Conservation (phyloP, 1,140 invertebrate species). For the Orchesella cincta region DNA sequence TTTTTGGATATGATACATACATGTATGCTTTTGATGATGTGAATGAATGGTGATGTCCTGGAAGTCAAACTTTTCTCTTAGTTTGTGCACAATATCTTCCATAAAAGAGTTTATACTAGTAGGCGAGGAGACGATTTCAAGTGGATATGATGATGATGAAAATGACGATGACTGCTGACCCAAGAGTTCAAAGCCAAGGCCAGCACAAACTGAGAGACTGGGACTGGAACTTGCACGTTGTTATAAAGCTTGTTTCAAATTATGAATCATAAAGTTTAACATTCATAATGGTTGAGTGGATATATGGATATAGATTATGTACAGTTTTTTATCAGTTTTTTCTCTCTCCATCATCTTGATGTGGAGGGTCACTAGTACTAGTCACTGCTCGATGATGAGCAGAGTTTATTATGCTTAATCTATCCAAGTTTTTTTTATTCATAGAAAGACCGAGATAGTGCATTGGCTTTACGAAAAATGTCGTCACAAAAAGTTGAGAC, state of each 20-base stretch:
- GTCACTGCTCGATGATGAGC: too few species aligned
- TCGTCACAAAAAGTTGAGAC: not conserved
- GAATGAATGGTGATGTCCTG: not conserved
- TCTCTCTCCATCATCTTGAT: not conserved
- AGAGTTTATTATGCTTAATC: not conserved
- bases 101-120: not conserved
- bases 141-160: not conserved
- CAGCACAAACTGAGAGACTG: not conserved
- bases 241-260: not conserved
- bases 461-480: not conserved
- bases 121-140: not conserved
- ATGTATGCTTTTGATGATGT: too few species aligned
- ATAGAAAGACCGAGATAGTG: not conserved
- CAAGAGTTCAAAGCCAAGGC: constrained; percentile 22
- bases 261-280: not conserved
- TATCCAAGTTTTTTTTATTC: not conserved
- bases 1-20: too few species aligned
- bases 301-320: not conserved
- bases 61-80: not conserved
- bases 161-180: constrained; percentile 21
- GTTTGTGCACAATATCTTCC: not conserved
- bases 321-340: not conserved
- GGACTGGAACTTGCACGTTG: not conserved
- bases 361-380: not conserved
- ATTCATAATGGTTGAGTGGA: not conserved